Evolutionary conservation across 2,888 invertebrate species (phyloP).

Genomic region (Diadegma fenestrale): DNA sequence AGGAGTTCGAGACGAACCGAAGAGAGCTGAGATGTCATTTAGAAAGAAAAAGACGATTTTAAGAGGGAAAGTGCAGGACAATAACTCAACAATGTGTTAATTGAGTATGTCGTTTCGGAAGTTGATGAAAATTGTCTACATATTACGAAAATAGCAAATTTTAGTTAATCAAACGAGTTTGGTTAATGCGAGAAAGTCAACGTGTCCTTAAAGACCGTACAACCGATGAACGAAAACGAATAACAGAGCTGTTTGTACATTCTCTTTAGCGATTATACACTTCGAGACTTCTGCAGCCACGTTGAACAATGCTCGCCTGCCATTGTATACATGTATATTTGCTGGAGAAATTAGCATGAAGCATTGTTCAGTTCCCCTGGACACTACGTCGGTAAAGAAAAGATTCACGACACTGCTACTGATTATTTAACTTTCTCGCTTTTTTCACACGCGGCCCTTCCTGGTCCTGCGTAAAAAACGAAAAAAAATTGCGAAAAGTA

Average conservation of each 20-base stretch:
- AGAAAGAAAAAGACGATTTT: neutral
- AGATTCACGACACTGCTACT: slow-evolving; percentile 22
- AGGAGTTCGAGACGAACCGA: neutral
- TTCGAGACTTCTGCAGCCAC: slow-evolving; percentile 5
- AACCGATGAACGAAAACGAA: slow-evolving; percentile 18
- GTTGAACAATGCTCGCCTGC: slow-evolving; percentile 50
- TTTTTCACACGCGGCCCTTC: slow-evolving; percentile 35
- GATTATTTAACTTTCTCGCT: slow-evolving; percentile 17
- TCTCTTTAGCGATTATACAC: slow-evolving; percentile 5
- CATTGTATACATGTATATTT: slow-evolving; percentile 31
- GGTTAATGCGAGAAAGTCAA: neutral
- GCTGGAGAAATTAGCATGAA: slow-evolving; percentile 77
- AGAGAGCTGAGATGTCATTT: neutral
- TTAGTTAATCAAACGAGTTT: neutral
- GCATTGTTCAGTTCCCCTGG: slow-evolving; percentile 79
- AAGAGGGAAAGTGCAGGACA: neutral
- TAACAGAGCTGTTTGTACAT: slow-evolving; percentile 32
- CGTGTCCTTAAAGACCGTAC: slow-evolving; percentile 1
- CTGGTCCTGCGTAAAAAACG: neutral
- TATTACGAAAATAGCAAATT: neutral
- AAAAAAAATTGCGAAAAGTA: neutral
- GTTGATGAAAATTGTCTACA: too few species aligned
- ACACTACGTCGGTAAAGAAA: slow-evolving; percentile 62
- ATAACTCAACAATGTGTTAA: neutral
- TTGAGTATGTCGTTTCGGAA: neutral